phyloP scores from a whole-genome alignment of 2,113 vertebrate genomes.

The Catharus bicknelli region DNA sequence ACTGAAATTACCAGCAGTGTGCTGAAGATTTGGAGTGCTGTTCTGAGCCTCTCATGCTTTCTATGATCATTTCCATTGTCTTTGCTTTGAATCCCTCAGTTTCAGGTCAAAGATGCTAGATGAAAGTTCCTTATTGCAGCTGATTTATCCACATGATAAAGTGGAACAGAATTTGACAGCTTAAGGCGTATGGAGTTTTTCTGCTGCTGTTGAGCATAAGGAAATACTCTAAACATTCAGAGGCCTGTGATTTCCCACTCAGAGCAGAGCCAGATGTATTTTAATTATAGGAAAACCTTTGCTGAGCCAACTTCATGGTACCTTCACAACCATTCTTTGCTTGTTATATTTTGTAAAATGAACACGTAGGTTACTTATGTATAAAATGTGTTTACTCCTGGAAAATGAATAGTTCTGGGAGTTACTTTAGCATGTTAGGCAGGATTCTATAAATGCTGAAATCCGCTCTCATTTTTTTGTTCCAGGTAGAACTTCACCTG shows the following conservation, averaged over 20 bases:
- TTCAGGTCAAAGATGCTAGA: not conserved
- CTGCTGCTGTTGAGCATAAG: not conserved
- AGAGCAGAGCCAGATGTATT: slow-evolving; percentile 7
- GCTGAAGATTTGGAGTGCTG: not conserved
- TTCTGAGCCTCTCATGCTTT: not conserved
- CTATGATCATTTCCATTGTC: not conserved
- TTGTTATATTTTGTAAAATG: not conserved
- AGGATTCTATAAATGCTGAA: not conserved
- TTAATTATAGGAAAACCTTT: slow-evolving; percentile 19
- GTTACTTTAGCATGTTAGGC: not conserved
- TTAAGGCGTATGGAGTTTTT: not conserved
- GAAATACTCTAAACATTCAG: not conserved
- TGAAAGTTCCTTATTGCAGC: not conserved
- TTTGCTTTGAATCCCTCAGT: not conserved
- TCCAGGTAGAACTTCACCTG: not conserved
- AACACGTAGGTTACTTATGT: not conserved
- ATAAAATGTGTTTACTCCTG: not conserved
- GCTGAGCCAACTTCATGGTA: not conserved
- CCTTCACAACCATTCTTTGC: not conserved
- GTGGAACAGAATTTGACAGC: not conserved
- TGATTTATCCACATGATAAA: not conserved
- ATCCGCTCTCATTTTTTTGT: not conserved
- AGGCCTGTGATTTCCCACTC: not conserved
- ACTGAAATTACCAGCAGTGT: not conserved
- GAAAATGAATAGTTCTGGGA: not conserved